Conservation (phyloP, 2,888 invertebrate genomes). For the Chaitophorus viminalis region DNA sequence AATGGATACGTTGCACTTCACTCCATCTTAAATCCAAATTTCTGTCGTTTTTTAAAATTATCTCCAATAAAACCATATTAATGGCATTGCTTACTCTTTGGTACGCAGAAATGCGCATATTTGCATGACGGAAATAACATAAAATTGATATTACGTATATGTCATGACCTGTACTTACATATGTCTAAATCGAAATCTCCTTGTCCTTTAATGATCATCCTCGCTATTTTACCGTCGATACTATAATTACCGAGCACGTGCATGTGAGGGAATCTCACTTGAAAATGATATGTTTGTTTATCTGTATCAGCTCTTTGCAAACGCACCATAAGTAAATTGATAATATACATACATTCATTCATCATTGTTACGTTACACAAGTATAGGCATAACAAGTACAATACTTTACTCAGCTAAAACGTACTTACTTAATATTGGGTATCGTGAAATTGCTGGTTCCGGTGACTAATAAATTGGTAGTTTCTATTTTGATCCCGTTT, state of each 20-base stretch:
- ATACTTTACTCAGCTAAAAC: not conserved
- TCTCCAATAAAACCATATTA: not conserved
- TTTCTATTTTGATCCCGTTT: conserved; percentile 69
- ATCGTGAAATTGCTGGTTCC: conserved; percentile 76
- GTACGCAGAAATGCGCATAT: not conserved
- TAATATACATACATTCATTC: not conserved
- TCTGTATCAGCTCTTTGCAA: conserved; percentile 58
- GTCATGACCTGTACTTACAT: conserved; percentile 67
- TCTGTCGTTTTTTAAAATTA: not conserved
- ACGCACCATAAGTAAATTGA: not conserved
- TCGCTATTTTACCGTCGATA: conserved; percentile 71
- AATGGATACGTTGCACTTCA: conserved; percentile 70
- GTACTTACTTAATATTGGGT: not conserved
- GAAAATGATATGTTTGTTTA: conserved; percentile 66
- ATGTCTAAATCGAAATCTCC: conserved; percentile 72
- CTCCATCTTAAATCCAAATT: conserved; percentile 67
- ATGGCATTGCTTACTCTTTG: no score
- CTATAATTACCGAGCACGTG: conserved; percentile 72
- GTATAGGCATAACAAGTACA: not conserved
- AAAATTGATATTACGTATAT: not conserved
- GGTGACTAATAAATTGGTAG: conserved; percentile 72
- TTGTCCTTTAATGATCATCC: conserved; percentile 72
- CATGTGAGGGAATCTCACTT: conserved; percentile 71
- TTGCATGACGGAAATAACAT: not conserved
- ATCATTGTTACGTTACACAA: not conserved